Percentiles rank a stretch among this genome's conserved stretches.
Evolutionary conservation across 2,113 vertebrate species (phyloP).

Genomic region (Ranitomeya variabilis): DNA sequence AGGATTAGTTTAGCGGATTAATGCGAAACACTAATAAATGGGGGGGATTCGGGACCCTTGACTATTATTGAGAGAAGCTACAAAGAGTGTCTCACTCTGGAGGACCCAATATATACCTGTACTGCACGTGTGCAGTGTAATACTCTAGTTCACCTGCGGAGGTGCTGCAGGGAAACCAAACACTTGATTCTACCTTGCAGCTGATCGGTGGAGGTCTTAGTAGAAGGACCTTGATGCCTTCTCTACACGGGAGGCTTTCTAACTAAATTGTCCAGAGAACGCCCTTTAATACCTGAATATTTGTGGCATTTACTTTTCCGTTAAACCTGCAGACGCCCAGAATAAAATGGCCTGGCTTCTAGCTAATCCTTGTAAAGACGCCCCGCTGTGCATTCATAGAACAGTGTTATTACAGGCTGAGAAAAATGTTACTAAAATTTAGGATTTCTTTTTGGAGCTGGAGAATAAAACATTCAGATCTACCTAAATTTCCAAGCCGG

Average conservation of each 20-base stretch:
- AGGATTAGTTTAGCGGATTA: not conserved
- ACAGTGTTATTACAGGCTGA: not conserved
- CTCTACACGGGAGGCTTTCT: not conserved
- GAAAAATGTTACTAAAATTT: not conserved
- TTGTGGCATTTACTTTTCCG: not conserved
- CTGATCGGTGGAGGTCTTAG: not conserved
- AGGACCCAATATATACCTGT: not conserved
- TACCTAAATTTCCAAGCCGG: constrained; percentile 29
- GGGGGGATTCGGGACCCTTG: not conserved
- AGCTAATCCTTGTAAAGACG: not conserved
- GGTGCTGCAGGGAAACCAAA: not conserved
- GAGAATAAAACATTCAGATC: not conserved
- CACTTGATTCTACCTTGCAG: not conserved
- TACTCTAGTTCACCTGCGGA: not conserved
- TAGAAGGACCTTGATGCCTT: not conserved
- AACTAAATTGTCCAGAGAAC: not conserved
- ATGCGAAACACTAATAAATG: not conserved
- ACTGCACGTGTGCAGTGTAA: not conserved
- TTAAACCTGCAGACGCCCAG: not conserved
- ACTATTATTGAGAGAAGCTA: not conserved
- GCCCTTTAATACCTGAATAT: not conserved
- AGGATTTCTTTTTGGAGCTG: not conserved
- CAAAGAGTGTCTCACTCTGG: not conserved
- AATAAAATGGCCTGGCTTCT: not conserved
- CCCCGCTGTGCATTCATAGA: not conserved